Conservation (phyloP, 2,113 vertebrate genomes). For the Ploceus nigricollis region DNA sequence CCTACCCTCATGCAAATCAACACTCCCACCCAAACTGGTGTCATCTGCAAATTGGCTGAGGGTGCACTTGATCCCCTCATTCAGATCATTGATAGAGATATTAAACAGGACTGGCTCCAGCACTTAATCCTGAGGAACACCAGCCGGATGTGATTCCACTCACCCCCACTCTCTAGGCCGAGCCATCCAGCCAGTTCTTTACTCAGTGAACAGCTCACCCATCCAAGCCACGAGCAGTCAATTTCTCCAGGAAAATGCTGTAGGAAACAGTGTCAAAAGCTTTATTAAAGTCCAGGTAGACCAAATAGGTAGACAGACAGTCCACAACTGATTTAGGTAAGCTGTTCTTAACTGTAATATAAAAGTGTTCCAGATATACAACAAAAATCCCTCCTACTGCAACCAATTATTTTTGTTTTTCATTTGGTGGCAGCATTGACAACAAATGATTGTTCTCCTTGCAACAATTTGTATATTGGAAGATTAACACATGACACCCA, state of each 20-base stretch:
- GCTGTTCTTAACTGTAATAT: background rate
- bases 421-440: background rate
- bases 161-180: too few relatives aligned
- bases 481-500: background rate
- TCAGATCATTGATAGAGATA: background rate
- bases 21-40: background rate
- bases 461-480: background rate
- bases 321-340: background rate
- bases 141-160: background rate
- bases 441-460: background rate
- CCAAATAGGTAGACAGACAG: background rate
- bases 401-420: background rate
- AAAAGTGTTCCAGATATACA: background rate
- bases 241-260: background rate
- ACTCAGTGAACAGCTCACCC: background rate
- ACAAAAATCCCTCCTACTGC: background rate
- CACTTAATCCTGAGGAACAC: background rate
- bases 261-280: background rate
- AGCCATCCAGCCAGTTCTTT: background rate
- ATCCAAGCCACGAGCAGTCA: rapidly evolving
- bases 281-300: background rate
- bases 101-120: background rate
- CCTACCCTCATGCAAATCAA: background rate
- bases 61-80: background rate
- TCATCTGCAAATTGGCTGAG: background rate